These are phyloP conservation scores for Alligator mississippiensis DNA, from an alignment of 2,113 vertebrate species.

Conservation along the genomic window DNA sequence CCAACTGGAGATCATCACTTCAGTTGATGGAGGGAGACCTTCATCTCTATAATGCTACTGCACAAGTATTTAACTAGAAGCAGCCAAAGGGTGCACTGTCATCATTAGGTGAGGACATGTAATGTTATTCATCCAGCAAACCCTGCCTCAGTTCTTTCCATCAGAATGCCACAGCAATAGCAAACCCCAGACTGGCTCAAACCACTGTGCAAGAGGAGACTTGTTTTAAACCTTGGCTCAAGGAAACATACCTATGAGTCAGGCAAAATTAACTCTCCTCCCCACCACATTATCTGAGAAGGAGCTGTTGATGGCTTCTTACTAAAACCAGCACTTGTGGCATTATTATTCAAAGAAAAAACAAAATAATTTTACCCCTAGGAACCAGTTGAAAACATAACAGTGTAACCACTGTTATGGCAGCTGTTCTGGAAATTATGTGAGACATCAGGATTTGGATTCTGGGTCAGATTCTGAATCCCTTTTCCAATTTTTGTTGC, in stretches of 20 bases:
- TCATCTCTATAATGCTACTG: constrained; percentile 52
- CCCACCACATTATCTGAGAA: not conserved
- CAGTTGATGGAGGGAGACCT: constrained; percentile 50
- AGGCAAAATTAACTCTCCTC: not conserved
- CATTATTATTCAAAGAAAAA: not conserved
- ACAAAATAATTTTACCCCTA: not conserved
- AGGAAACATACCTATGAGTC: not conserved
- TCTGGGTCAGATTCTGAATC: not conserved
- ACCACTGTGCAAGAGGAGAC: not conserved
- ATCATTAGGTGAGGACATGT: constrained; percentile 55
- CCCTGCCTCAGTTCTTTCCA: constrained; percentile 30
- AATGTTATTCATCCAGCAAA: constrained; percentile 33
- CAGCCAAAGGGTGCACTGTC: constrained; percentile 44
- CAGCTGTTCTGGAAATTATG: not conserved
- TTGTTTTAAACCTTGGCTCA: constrained; percentile 33
- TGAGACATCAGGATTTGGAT: not conserved
- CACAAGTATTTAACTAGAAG: constrained; percentile 58
- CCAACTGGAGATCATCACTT: constrained; percentile 15
- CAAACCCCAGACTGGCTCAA: not conserved
- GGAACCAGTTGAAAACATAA: not conserved
- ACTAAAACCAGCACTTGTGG: not conserved
- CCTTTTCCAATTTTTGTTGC: not conserved
- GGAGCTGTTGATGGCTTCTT: not conserved
- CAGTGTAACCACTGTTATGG: not conserved
- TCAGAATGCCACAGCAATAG: not conserved